Percentiles rank a stretch among this genome's conserved stretches.
Conservation (phyloP, 2,797 vertebrate genomes). For the Coregonus sp. region DNA sequence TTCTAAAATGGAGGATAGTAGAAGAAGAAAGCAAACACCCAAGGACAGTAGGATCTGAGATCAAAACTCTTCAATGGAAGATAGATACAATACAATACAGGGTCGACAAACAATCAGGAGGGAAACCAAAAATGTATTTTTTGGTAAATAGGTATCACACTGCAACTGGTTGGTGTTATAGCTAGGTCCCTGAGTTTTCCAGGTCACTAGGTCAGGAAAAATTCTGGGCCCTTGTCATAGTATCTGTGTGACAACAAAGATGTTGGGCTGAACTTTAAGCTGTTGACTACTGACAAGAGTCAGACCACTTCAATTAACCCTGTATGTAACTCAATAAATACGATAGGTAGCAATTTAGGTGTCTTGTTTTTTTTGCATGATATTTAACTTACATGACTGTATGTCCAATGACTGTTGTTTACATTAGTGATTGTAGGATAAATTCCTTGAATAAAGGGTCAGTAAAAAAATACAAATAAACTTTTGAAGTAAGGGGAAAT, state of each 20-base stretch:
- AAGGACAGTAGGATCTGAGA: constrained; percentile 32
- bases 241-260: not conserved
- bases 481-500: constrained; percentile 35
- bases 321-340: not conserved
- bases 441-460: not conserved
- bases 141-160: not conserved
- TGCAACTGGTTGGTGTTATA: not conserved
- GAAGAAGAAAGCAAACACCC: constrained; percentile 43
- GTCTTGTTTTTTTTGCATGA: not conserved
- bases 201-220: not conserved
- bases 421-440: not conserved
- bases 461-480: constrained; percentile 26
- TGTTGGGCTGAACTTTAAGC: not conserved
- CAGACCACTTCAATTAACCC: not conserved
- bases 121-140: constrained; percentile 9
- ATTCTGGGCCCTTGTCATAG: not conserved
- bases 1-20: constrained; percentile 15
- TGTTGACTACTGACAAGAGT: not conserved
- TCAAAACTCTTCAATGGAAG: constrained; percentile 50
- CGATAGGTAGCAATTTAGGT: not conserved
- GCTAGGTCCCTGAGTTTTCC: not conserved
- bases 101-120: constrained; percentile 67
- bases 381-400: not conserved
- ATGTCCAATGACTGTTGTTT: not conserved
- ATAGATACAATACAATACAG: constrained; percentile 67